Evolutionary conservation across 1,140 invertebrate species (phyloP).

Genomic region (Drosophila repleta): DNA sequence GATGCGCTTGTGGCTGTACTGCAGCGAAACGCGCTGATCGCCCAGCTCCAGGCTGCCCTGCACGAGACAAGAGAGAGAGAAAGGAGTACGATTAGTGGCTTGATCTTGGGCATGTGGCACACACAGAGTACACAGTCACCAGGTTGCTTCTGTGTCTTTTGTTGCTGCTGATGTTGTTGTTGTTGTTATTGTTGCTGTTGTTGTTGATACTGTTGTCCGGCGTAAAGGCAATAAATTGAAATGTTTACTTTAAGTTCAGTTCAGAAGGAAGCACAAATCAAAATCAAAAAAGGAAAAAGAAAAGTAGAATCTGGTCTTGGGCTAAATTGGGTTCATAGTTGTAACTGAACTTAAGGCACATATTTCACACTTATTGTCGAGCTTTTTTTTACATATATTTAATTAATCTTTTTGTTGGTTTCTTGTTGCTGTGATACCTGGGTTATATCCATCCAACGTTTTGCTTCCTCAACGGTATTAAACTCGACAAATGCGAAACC

Average conservation of each 20-base stretch:
- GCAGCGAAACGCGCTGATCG: constrained; percentile 89
- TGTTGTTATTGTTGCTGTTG: constrained; percentile 11
- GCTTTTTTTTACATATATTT: neutral
- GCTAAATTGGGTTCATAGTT: neutral
- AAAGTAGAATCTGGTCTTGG: constrained; percentile 3
- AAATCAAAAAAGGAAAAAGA: neutral
- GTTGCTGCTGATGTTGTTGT: constrained; percentile 18
- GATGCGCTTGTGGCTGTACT: constrained; percentile 88
- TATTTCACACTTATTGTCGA: constrained; percentile 34
- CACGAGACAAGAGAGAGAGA: constrained; percentile 74
- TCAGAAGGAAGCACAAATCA: constrained; percentile 1
- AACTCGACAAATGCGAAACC: constrained; percentile 99
- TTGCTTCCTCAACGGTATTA: constrained; percentile 93
- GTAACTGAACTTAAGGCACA: constrained; percentile 45
- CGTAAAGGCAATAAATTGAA: constrained; percentile 36
- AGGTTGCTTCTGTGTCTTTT: constrained; percentile 69
- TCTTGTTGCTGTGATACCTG: constrained; percentile 88
- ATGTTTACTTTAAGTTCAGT: constrained; percentile 47
- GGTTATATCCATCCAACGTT: constrained; percentile 96
- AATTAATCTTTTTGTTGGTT: constrained; percentile 21
- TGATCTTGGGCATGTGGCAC: constrained; percentile 53
- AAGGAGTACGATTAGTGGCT: constrained; percentile 63
- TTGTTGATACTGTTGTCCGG: constrained; percentile 4
- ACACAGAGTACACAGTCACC: constrained; percentile 84
- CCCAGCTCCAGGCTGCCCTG: constrained; percentile 89